Evolutionary conservation across 1,140 invertebrate genomes (phyloP).

Genomic region (Ganaspis sp.): DNA sequence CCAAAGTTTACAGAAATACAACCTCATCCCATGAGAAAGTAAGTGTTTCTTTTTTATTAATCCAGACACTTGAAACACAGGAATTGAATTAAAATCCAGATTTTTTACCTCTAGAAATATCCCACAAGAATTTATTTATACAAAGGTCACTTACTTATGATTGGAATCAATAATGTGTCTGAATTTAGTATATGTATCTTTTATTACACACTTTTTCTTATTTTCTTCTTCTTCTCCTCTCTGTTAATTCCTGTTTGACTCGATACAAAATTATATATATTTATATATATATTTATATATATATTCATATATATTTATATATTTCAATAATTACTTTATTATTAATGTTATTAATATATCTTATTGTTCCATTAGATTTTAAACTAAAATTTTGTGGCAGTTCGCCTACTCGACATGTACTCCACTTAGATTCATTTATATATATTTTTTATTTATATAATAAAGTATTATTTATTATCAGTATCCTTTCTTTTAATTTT

Average conservation of each 20-base stretch:
- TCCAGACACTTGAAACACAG: slow-evolving; percentile 9
- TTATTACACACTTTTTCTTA: slow-evolving; percentile 55
- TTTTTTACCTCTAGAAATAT: slow-evolving; percentile 60
- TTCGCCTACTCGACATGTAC: slow-evolving; percentile 45
- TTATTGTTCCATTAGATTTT: slow-evolving; percentile 65
- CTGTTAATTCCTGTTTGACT: slow-evolving; percentile 44
- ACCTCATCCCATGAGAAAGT: background rate
- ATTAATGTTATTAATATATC: slow-evolving; percentile 59
- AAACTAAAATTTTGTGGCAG: slow-evolving; percentile 60
- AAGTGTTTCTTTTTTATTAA: background rate
- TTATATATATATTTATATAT: slow-evolving; percentile 44
- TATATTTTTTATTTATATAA: slow-evolving; percentile 46
- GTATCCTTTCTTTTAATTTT: slow-evolving; percentile 65
- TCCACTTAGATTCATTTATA: slow-evolving; percentile 44
- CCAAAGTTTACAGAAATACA: background rate
- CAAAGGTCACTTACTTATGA: slow-evolving; percentile 73
- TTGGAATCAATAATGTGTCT: slow-evolving; percentile 71
- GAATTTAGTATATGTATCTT: slow-evolving; percentile 62
- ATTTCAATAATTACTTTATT: slow-evolving; percentile 67
- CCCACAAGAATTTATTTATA: slow-evolving; percentile 65
- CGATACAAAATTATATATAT: slow-evolving; percentile 71
- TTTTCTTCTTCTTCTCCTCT: slow-evolving; percentile 42
- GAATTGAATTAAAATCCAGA: background rate
- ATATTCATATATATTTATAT: slow-evolving; percentile 55
- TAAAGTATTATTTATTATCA: slow-evolving; percentile 52